Evolutionary conservation across 2,888 invertebrate species (phyloP).

Genomic region (Andrena hattorfiana): DNA sequence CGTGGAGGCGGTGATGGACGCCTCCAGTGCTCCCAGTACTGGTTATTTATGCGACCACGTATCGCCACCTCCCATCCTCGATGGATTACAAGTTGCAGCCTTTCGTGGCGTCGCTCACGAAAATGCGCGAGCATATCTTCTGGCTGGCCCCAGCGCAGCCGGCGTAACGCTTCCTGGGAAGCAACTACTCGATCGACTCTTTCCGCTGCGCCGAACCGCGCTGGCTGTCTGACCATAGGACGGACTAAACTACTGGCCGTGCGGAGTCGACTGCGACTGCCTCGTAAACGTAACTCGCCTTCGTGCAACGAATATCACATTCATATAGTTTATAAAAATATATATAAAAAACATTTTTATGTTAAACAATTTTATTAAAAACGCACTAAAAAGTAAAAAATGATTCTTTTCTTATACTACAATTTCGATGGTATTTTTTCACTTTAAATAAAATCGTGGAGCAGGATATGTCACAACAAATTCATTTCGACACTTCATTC

Average conservation of each 20-base stretch:
- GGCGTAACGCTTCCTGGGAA: background rate
- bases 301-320: no score
- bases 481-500: no score
- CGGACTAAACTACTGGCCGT: background rate
- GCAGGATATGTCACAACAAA: no score
- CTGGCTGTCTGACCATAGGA: background rate
- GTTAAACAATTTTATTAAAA: no score
- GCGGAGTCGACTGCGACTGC: background rate
- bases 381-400: no score
- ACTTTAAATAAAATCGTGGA: no score
- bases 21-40: conserved; percentile 75
- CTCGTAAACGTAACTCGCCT: background rate
- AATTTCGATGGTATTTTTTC: no score
- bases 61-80: conserved; percentile 72
- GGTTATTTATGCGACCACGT: conserved; percentile 78
- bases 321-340: no score
- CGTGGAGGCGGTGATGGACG: conserved; percentile 82
- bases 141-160: background rate
- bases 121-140: conserved; percentile 50
- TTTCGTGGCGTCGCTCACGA: conserved; percentile 49
- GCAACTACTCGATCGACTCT: background rate
- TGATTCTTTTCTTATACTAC: no score
- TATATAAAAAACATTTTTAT: no score
- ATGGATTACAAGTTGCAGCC: conserved; percentile 55
- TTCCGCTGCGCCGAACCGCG: background rate